Evolutionary conservation across 1,140 invertebrate genomes (phyloP), one percentile per base, ranked within the genome.

Genomic region (Aleiodes sp.): DNA sequence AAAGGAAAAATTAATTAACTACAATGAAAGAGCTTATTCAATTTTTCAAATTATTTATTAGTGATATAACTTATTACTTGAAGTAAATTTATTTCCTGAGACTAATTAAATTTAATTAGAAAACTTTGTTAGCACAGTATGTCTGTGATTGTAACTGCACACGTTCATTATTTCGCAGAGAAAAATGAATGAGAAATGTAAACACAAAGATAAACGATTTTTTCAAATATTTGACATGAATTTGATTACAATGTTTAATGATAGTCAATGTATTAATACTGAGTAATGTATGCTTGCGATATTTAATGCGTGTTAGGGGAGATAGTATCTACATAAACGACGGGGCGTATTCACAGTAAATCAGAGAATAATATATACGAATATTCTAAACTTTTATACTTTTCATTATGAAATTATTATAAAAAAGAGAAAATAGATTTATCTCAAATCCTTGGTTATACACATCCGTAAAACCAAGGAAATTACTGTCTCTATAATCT

Each of bases 301-400:
- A 16, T 43, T 43, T 43, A 43, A 43, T 43, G 19, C 10, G 12
- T 43, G 39, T 43, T 43, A 43, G 39, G 14, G 35, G 14, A 39
- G 35, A 43, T 16, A 43, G 39, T 43, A 43, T 16, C 14, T 12
- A 39, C n/a, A 39, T 39, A 14, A 16, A 43, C n/a, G 39, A 43
- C 14, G 19, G 19, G 2, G 14, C n/a, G 39, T 43, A 16, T 16
- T n/a, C n/a, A 43, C 39, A n/a, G 39, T 43, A 12, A 16, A 16
- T 16, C 14, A 43, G 39, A 12, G 39, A n/a, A n/a, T n/a, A n/a
- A 43, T 43, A 43, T 43, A 16, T 43, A 43, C 19, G 19, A 43
- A 43, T 43, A 43, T 43, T 43, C n/a, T 43, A 4, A 43, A 43
- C 39, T 43, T 43, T 43, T 43, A 43, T 43, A 43, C 39, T 43